Conservation (phyloP, 2,797 vertebrate species). For the Acanthurus leucopareius region DNA sequence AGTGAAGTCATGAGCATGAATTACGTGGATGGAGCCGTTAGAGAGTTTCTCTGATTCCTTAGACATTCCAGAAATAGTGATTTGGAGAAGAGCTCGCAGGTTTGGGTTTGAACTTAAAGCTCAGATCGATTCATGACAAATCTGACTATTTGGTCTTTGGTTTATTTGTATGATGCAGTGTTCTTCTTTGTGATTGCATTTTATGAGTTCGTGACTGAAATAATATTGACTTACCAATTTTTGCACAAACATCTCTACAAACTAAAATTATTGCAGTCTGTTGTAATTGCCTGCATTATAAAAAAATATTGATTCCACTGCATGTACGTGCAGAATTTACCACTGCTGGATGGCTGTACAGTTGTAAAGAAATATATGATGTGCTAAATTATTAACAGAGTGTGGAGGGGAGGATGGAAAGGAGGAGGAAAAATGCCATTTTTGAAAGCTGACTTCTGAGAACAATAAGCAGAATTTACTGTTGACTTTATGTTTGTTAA, state of each 20-base stretch:
- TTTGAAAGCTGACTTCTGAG: background rate
- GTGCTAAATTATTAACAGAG: background rate
- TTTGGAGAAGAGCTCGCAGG: background rate
- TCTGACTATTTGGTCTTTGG: too few species aligned
- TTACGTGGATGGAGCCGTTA: conserved; percentile 32
- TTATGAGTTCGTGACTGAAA: background rate
- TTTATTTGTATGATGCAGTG: too few species aligned
- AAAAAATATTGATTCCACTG: background rate
- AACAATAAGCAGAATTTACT: conserved; percentile 2
- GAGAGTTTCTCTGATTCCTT: background rate
- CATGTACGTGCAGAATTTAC: background rate
- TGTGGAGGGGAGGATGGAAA: background rate
- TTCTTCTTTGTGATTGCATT: background rate
- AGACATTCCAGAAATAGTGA: background rate
- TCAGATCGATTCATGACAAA: too few species aligned
- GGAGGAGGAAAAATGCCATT: background rate
- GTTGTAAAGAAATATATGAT: background rate
- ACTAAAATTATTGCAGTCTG: background rate
- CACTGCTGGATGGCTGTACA: background rate
- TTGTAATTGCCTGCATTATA: background rate
- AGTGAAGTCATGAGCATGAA: conserved; percentile 17
- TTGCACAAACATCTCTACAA: background rate
- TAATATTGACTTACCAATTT: too few species aligned
- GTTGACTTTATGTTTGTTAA: background rate
- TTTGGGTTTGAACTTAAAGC: background rate